A percentile compares a stretch with the other conserved stretches of the same genome.
Evolutionary conservation across 2,888 invertebrate species (phyloP).

Genomic region (Zaprionus bogoriensis): DNA sequence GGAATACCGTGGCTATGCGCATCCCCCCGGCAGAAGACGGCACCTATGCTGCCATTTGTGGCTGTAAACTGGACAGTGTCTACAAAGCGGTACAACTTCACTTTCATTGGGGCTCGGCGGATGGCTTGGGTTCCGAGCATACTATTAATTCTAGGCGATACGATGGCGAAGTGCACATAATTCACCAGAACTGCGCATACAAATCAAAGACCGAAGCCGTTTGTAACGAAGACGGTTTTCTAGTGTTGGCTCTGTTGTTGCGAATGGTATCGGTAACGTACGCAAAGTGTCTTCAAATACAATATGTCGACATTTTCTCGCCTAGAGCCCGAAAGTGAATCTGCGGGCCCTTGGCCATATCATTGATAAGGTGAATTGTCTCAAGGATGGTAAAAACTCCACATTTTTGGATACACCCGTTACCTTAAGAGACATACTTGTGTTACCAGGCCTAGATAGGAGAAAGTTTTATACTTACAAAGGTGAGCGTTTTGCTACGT

Average conservation of each 20-base stretch:
- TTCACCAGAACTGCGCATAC: conserved; percentile 58
- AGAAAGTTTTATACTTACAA: conserved; percentile 50
- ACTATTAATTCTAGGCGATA: conserved; percentile 25
- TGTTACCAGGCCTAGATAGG: conserved; percentile 29
- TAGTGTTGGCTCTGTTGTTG: conserved; percentile 51
- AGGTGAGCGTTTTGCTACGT: no score
- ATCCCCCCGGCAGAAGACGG: conserved; percentile 40
- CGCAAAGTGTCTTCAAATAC: no score
- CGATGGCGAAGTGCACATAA: conserved; percentile 60
- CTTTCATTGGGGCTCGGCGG: conserved; percentile 62
- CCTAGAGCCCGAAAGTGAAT: background rate
- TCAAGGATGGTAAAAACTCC: conserved; percentile 17
- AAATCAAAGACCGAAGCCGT: conserved; percentile 26
- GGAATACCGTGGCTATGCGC: conserved; percentile 40
- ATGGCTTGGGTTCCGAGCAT: conserved; percentile 55
- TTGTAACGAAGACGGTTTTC: conserved; percentile 48
- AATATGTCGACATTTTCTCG: background rate
- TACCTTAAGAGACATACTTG: conserved; percentile 28
- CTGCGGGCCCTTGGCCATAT: conserved; percentile 31
- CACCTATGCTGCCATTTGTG: conserved; percentile 33
- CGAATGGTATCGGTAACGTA: conserved; percentile 1
- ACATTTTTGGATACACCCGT: conserved; percentile 20
- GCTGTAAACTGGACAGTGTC: conserved; percentile 36
- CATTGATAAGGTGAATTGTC: conserved; percentile 20
- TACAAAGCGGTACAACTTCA: conserved; percentile 51